These are phyloP conservation scores for Acronicta leporina DNA, from an alignment of 2,888 invertebrate species.

Conservation along the genomic window DNA sequence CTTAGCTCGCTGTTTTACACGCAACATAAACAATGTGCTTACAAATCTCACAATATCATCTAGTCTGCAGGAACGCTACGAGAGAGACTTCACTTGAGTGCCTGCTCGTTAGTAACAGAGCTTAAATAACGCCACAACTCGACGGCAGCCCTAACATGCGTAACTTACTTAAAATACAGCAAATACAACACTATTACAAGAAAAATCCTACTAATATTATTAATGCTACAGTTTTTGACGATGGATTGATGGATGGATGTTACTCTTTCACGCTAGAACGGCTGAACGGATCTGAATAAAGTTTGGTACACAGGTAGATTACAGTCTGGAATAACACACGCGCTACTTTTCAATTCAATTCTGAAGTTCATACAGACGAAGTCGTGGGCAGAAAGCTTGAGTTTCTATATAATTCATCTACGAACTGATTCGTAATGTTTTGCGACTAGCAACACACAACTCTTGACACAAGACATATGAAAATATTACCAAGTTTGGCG, in stretches of 20 bases:
- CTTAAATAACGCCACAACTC: constrained; percentile 78
- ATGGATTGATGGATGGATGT: no score
- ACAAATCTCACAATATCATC: constrained; percentile 81
- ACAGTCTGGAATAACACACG: no score
- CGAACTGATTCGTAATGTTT: constrained; percentile 27
- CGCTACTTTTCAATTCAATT: no score
- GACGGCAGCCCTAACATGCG: constrained; percentile 71
- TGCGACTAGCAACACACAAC: constrained; percentile 30
- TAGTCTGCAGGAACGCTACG: constrained; percentile 72
- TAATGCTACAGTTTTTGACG: no score
- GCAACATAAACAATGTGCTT: constrained; percentile 75
- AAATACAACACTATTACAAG: constrained; percentile 50
- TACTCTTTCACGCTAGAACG: no score
- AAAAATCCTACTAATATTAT: no score
- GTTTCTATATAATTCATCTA: constrained; percentile 53
- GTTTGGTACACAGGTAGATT: no score
- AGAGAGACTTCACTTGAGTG: constrained; percentile 75
- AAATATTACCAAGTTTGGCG: constrained; percentile 39
- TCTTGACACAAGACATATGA: constrained; percentile 32
- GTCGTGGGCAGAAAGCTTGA: no score
- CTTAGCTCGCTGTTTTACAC: constrained; percentile 60
- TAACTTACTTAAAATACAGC: constrained; percentile 72
- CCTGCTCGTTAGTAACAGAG: constrained; percentile 84
- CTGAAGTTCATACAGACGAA: no score
- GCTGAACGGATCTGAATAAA: no score